phyloP scores from a whole-genome alignment of 2,113 vertebrate species.

The Chamaetylas fuelleborni region DNA sequence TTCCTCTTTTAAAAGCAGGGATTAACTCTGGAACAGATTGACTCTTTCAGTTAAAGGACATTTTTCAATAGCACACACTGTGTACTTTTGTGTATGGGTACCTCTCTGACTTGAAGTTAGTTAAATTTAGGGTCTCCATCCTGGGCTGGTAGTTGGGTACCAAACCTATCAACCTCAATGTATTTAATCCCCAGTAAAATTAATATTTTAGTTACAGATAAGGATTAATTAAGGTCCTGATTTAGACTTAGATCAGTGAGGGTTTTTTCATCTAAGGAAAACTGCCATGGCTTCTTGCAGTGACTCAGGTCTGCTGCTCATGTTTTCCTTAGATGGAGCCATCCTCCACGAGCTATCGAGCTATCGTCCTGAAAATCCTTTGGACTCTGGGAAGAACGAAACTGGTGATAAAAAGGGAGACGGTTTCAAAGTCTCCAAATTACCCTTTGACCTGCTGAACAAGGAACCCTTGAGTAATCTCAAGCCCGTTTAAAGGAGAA shows the following conservation, averaged over 20 bases:
- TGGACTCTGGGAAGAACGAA: constrained; percentile 50
- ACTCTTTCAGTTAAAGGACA: neutral
- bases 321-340: constrained; percentile 24
- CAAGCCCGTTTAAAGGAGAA: constrained; percentile 51
- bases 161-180: neutral
- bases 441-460: constrained; percentile 57
- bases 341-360: constrained; percentile 17
- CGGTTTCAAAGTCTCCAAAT: constrained; percentile 56
- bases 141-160: neutral
- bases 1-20: neutral
- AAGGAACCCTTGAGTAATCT: constrained; percentile 60
- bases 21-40: neutral
- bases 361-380: constrained; percentile 49
- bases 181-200: neutral
- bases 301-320: constrained; percentile 31
- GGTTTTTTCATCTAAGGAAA: neutral
- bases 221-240: neutral
- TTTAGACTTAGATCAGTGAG: neutral
- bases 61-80: neutral
- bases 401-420: constrained; percentile 60
- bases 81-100: neutral
- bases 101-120: neutral
- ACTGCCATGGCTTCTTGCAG: neutral
- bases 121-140: neutral
- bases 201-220: neutral